phyloP scores from a whole-genome alignment of 2,888 invertebrate species.

The Euplexia lucipara region DNA sequence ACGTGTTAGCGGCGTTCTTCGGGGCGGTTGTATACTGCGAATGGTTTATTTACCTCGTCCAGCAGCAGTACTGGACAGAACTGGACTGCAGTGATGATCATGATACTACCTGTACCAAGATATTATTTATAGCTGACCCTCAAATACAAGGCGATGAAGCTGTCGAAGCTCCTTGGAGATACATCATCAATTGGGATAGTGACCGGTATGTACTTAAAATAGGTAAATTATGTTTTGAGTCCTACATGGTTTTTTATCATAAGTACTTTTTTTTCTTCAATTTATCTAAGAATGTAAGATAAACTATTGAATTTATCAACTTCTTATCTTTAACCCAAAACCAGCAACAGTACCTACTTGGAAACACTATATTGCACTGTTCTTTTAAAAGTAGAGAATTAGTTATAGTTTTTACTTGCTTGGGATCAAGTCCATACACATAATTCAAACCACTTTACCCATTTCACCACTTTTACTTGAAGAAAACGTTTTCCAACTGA shows the following conservation, averaged over 20 bases:
- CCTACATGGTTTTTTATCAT: conserved; percentile 18
- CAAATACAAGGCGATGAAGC: conserved; percentile 96
- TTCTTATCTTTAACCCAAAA: conserved; percentile 29
- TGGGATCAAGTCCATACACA: too few species aligned
- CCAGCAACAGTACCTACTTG: neutral
- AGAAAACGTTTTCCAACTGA: too few species aligned
- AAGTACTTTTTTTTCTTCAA: neutral
- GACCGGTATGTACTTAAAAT: conserved; percentile 92
- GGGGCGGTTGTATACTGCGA: conserved; percentile 89
- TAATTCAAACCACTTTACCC: too few species aligned
- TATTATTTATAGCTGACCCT: conserved; percentile 96
- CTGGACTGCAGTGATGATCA: conserved; percentile 87
- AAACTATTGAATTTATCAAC: conserved; percentile 4
- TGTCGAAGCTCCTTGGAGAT: conserved; percentile 93
- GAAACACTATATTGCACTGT: neutral
- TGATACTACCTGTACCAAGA: conserved; percentile 90
- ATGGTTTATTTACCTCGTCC: conserved; percentile 87
- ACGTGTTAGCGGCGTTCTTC: conserved; percentile 73
- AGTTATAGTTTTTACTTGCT: too few species aligned
- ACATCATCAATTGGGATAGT: conserved; percentile 95
- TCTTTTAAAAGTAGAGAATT: too few species aligned
- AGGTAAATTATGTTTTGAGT: neutral
- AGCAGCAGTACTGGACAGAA: conserved; percentile 83
- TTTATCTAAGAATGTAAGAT: conserved; percentile 33
- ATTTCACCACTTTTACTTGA: too few species aligned